Conservation (phyloP, 2,888 invertebrate species). For the Drosophila picticornis region DNA sequence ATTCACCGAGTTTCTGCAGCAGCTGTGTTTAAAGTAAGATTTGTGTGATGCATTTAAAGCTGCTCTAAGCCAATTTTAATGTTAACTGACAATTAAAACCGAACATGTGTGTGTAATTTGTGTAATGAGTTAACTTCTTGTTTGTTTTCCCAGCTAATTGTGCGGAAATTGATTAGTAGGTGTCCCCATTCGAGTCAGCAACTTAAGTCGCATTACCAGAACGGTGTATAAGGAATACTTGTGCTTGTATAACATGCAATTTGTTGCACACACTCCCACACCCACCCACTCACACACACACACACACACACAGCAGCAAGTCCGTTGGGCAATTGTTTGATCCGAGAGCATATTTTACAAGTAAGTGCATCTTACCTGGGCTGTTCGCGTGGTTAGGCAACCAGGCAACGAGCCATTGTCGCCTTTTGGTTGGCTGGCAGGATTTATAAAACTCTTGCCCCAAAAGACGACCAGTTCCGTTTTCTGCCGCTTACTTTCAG, state of each 20-base stretch:
- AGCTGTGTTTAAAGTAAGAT: slow-evolving; percentile 1
- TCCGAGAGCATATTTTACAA: slow-evolving; percentile 54
- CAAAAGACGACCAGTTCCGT: slow-evolving; percentile 51
- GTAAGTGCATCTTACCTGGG: slow-evolving; percentile 27
- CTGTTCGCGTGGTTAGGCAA: slow-evolving; percentile 15
- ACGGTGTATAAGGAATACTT: not conserved
- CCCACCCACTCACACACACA: not conserved
- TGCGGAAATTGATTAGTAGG: slow-evolving; percentile 26
- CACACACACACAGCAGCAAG: not conserved
- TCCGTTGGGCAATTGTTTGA: slow-evolving; percentile 40
- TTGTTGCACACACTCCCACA: not conserved
- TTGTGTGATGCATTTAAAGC: not conserved
- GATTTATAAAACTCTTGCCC: slow-evolving; percentile 60
- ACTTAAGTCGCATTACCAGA: slow-evolving; percentile 8
- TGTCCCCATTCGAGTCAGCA: not conserved
- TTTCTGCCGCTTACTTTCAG: slow-evolving; percentile 55
- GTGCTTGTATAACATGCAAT: not conserved
- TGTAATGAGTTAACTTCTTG: slow-evolving; percentile 5
- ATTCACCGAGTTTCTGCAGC: not conserved
- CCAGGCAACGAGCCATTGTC: slow-evolving; percentile 14
- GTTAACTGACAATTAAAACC: slow-evolving; percentile 15
- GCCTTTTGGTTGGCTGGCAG: slow-evolving; percentile 46
- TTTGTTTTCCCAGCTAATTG: slow-evolving; percentile 10
- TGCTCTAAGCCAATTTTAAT: slow-evolving; percentile 2
- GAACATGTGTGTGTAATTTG: not conserved